A percentile compares a stretch with the other conserved stretches of the same genome.
These are phyloP conservation scores for Lithosia quadra DNA, from an alignment of 2,888 invertebrate genomes.

Conservation along the genomic window DNA sequence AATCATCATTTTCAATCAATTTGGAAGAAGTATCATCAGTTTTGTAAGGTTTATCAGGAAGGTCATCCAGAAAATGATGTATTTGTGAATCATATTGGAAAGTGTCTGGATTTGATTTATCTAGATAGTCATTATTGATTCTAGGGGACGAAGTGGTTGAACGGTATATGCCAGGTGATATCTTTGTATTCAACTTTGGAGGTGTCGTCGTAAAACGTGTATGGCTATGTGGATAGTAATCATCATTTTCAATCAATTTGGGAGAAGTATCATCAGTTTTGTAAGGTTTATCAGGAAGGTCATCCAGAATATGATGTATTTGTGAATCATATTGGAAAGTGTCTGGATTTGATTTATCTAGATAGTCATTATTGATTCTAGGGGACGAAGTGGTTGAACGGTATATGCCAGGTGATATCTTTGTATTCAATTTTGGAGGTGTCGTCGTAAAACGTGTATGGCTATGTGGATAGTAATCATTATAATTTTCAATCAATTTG, in stretches of 20 bases:
- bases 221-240: not conserved
- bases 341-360: not conserved
- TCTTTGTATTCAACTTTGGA: not conserved
- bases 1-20: not conserved
- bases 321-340: not conserved
- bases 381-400: not conserved
- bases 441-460: not conserved
- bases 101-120: not conserved
- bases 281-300: not conserved
- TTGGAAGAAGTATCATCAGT: slow-evolving; percentile 4
- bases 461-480: not conserved
- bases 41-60: not conserved
- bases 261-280: slow-evolving; percentile 8
- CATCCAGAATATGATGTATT: not conserved
- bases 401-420: slow-evolving; percentile 10
- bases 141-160: not conserved
- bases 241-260: not conserved
- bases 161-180: slow-evolving; percentile 9
- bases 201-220: not conserved
- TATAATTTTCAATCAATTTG: not conserved
- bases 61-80: not conserved
- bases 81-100: not conserved
- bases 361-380: not conserved
- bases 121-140: not conserved
- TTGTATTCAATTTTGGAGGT: not conserved